phyloP scores from a whole-genome alignment of 2,888 invertebrate species.

The Catocala nupta region DNA sequence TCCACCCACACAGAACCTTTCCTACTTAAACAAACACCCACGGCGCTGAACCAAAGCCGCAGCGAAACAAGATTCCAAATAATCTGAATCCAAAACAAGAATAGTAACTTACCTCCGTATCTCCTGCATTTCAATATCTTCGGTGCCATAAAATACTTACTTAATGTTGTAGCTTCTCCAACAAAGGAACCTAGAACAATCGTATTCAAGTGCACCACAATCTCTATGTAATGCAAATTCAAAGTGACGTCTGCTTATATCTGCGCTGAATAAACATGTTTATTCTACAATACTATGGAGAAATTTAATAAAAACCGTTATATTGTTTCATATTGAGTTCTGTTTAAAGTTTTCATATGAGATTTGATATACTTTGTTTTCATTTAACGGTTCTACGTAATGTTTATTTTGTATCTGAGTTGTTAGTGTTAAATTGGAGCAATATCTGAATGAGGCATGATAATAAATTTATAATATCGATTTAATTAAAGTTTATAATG shows the following conservation, averaged over 20 bases:
- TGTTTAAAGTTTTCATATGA: not conserved
- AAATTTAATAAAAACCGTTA: constrained; percentile 31
- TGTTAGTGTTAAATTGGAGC: too few relatives aligned
- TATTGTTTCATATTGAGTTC: not conserved
- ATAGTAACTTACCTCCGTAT: constrained; percentile 7
- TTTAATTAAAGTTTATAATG: too few relatives aligned
- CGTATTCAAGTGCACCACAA: constrained; percentile 40
- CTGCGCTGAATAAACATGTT: constrained; percentile 33
- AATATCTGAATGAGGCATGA: too few relatives aligned
- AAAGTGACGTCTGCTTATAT: constrained; percentile 44
- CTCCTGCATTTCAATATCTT: constrained; percentile 43
- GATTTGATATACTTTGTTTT: not conserved
- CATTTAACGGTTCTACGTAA: too few relatives aligned
- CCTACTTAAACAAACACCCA: too few relatives aligned
- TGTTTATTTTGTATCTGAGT: too few relatives aligned
- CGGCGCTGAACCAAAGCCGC: too few relatives aligned
- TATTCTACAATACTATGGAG: constrained; percentile 16
- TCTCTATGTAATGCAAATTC: constrained; percentile 49
- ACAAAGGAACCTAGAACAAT: constrained; percentile 41
- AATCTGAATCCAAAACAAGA: not conserved
- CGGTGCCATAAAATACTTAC: constrained; percentile 34
- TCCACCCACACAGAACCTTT: too few relatives aligned
- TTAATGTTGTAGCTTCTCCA: constrained; percentile 33
- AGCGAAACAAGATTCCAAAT: too few relatives aligned
- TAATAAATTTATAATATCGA: too few relatives aligned